Evolutionary conservation across 2,113 vertebrate species (phyloP).

Genomic region (Felis catus): DNA sequence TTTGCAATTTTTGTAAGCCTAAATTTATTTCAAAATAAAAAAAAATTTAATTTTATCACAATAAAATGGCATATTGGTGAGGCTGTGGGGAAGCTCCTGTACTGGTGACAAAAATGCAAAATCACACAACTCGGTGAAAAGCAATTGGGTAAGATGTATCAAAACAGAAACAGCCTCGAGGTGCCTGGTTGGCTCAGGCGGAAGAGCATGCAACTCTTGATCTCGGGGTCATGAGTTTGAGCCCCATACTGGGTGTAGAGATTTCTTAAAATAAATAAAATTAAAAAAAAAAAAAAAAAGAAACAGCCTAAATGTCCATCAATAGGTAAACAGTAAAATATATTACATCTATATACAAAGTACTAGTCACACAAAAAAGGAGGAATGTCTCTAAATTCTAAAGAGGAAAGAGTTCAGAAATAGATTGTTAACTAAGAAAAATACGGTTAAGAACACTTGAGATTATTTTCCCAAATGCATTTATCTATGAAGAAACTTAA

Average conservation of each 20-base stretch:
- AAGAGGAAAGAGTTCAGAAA: background rate
- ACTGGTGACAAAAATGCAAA: no score
- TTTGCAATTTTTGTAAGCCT: background rate
- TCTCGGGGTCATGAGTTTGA: no score
- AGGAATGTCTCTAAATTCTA: background rate
- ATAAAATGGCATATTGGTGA: background rate
- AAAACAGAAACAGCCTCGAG: background rate
- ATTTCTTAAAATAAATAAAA: no score
- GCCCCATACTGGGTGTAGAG: no score
- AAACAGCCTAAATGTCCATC: fast-evolving
- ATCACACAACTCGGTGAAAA: fast-evolving
- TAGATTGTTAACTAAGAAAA: background rate
- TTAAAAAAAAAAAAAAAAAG: background rate
- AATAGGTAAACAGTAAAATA: background rate
- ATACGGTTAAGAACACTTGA: background rate
- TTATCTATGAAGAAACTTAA: background rate
- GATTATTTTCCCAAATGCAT: background rate
- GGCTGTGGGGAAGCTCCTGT: background rate
- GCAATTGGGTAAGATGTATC: fast-evolving
- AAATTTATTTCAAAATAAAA: constrained; percentile 33
- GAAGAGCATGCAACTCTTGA: no score
- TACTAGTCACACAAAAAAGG: background rate
- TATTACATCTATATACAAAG: background rate
- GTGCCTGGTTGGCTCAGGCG: no score
- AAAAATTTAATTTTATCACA: background rate